Conservation (phyloP, 2,797 vertebrate species). For the Erithacus rubecula region DNA sequence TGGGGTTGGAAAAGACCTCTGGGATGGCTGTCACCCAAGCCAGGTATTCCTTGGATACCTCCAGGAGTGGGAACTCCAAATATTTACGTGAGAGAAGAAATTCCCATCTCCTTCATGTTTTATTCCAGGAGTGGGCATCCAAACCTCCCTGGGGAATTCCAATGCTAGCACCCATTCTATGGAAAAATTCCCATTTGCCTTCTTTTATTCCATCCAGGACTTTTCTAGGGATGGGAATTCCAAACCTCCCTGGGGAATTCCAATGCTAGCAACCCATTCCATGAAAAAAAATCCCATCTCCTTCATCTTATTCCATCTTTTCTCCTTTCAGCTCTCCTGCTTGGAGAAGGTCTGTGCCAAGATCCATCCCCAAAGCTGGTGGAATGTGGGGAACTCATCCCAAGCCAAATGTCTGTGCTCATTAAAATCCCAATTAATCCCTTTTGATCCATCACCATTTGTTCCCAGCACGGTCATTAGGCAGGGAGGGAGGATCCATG, state of each 20-base stretch:
- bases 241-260: neutral
- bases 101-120: neutral
- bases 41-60: neutral
- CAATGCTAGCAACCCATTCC: too few species aligned
- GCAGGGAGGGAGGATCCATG: neutral
- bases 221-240: neutral
- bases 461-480: neutral
- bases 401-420: neutral
- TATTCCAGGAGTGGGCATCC: neutral
- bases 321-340: neutral
- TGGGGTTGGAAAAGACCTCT: neutral
- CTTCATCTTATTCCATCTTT: neutral
- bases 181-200: too few species aligned
- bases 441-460: neutral
- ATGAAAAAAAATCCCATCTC: neutral
- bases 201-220: too few species aligned
- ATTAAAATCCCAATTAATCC: slow-evolving; percentile 30
- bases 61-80: neutral
- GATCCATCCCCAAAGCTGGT: neutral
- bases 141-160: neutral
- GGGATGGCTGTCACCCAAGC: fast-evolving
- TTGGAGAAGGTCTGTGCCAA: neutral
- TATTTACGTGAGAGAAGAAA: neutral
- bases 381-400: neutral
- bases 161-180: neutral